Percentiles rank a stretch among this genome's conserved stretches.
Evolutionary conservation across 2,113 vertebrate genomes (phyloP).

Genomic region (Xerus inauris): DNA sequence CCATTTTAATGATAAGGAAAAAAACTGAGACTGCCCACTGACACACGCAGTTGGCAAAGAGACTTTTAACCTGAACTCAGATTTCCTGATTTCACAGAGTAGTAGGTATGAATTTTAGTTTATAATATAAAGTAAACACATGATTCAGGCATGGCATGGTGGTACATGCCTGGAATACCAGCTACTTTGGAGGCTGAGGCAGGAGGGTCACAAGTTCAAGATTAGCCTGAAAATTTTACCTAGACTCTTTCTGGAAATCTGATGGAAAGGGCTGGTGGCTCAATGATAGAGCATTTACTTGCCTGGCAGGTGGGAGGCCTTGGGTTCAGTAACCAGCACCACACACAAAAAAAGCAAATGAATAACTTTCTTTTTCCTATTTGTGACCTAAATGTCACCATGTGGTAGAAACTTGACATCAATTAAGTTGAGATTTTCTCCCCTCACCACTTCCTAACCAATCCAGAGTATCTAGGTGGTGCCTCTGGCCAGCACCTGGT

Average conservation of each 20-base stretch:
- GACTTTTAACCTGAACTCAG: not conserved
- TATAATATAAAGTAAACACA: not conserved
- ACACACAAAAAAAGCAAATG: not conserved
- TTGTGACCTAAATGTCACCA: not conserved
- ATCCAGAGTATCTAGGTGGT: not conserved
- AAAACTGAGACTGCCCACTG: not conserved
- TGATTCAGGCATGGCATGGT: not conserved
- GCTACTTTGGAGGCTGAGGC: not conserved
- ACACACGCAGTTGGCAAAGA: not conserved
- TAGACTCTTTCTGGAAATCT: too few relatives aligned
- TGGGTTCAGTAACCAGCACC: not conserved
- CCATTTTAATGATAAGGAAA: conserved; percentile 20
- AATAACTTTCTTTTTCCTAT: not conserved
- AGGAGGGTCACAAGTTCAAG: not conserved
- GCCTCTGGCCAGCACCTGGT: not conserved
- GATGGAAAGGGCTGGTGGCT: not conserved
- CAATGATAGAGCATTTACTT: not conserved
- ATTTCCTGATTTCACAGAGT: not conserved
- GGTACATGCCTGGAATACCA: not conserved
- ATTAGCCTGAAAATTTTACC: not conserved
- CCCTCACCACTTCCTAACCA: not conserved
- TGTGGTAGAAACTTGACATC: not conserved
- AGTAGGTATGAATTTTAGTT: not conserved
- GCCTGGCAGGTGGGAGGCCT: not conserved
- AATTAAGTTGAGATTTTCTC: not conserved